phyloP scores from a whole-genome alignment of 1,140 invertebrate genomes.

The Zaprionus ghesquierei region DNA sequence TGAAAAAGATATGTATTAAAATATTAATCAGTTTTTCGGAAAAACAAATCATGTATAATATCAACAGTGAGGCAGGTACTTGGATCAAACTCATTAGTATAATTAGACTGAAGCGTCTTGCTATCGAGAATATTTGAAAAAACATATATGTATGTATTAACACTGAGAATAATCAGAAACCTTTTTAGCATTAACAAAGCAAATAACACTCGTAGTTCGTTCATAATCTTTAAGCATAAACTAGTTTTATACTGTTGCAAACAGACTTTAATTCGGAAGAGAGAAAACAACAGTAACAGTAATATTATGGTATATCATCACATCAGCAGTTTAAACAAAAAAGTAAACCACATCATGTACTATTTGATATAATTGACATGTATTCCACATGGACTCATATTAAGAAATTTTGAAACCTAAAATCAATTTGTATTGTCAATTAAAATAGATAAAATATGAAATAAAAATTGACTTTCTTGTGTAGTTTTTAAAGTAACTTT shows the following conservation, averaged over 20 bases:
- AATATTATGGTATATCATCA: neutral
- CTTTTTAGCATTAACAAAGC: neutral
- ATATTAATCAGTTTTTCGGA: neutral
- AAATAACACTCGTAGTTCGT: neutral
- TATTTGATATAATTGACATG: neutral
- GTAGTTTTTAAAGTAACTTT: constrained; percentile 8
- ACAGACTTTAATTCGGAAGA: neutral
- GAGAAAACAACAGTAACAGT: neutral
- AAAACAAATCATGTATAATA: neutral
- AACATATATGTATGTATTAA: neutral
- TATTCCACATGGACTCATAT: constrained; percentile 12
- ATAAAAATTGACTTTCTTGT: constrained; percentile 39
- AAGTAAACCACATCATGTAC: neutral
- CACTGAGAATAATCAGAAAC: neutral
- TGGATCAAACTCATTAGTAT: constrained; percentile 1
- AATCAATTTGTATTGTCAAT: constrained; percentile 50
- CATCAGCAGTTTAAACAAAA: constrained; percentile 1
- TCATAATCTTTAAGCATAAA: neutral
- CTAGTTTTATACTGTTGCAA: neutral
- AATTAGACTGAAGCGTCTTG: constrained; percentile 2
- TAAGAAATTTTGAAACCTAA: constrained; percentile 26
- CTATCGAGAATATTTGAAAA: neutral
- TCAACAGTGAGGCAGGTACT: neutral
- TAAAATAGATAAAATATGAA: constrained; percentile 28
- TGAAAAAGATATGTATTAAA: neutral